phyloP scores from a whole-genome alignment of 2,113 vertebrate species.

The Mastomys natalensis region DNA sequence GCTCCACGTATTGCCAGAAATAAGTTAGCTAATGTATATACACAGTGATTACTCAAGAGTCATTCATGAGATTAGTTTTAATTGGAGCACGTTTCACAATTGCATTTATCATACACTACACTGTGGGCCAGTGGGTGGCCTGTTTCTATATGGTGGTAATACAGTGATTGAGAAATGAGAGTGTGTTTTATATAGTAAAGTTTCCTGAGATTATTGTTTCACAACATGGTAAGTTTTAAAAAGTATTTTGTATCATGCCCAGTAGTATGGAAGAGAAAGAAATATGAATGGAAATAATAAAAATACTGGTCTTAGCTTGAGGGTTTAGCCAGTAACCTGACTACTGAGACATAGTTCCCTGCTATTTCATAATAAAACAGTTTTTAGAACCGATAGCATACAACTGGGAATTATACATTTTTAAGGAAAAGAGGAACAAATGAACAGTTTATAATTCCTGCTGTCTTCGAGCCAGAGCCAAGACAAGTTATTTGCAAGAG shows the following conservation, averaged over 20 bases:
- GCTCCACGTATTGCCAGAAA: neutral
- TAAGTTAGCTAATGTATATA: neutral
- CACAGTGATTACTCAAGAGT: neutral
- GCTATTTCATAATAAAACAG: slow-evolving; percentile 49
- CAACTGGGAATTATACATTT: slow-evolving; percentile 57
- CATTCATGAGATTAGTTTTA: neutral
- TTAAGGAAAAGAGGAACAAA: slow-evolving; percentile 64
- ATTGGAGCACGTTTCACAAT: neutral
- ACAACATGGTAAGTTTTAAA: neutral
- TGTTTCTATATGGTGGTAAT: neutral
- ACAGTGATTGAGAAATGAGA: neutral
- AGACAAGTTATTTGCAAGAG: slow-evolving; percentile 60
- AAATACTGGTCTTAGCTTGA: neutral
- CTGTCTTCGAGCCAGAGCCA: slow-evolving; percentile 38
- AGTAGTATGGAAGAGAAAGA: slow-evolving; percentile 15
- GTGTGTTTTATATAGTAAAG: neutral
- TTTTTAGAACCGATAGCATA: slow-evolving; percentile 49
- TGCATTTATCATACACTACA: neutral
- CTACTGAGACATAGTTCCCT: neutral
- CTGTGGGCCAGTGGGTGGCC: neutral
- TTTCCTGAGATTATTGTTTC: neutral
- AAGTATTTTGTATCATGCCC: neutral
- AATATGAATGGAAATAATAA: slow-evolving; percentile 45
- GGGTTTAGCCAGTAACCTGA: slow-evolving; percentile 16
- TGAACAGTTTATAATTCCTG: slow-evolving; percentile 70